Evolutionary conservation across 1,140 invertebrate species (phyloP).

Genomic region (Mylabris phalerata): DNA sequence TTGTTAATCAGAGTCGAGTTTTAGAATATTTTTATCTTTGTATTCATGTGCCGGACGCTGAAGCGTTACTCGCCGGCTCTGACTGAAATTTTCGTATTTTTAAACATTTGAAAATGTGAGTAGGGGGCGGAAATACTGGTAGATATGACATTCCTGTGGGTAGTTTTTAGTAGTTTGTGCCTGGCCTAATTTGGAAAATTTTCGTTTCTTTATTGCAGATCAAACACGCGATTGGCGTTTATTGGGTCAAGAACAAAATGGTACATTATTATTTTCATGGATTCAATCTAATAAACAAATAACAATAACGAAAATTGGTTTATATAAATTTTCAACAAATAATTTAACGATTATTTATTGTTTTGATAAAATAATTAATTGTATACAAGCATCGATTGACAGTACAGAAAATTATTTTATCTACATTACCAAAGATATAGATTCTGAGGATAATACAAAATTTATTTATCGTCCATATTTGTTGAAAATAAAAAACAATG

Average conservation of each 20-base stretch:
- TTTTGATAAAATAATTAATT: constrained; percentile 55
- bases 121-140: too few relatives aligned
- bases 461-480: constrained; percentile 51
- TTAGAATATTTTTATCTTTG: too few relatives aligned
- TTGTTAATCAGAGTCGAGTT: too few relatives aligned
- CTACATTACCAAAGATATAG: constrained; percentile 53
- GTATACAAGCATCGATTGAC: constrained; percentile 74
- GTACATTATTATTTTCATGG: constrained; percentile 63
- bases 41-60: too few relatives aligned
- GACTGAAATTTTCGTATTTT: too few relatives aligned
- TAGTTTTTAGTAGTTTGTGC: too few relatives aligned
- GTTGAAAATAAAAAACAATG: constrained; percentile 49
- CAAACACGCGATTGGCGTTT: constrained; percentile 66
- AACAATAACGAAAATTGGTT: constrained; percentile 44
- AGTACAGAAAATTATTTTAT: constrained; percentile 24
- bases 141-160: too few relatives aligned
- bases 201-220: constrained; percentile 33
- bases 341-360: constrained; percentile 53
- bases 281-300: constrained; percentile 43
- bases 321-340: constrained; percentile 50
- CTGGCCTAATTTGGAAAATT: not conserved
- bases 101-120: too few relatives aligned
- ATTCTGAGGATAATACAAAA: constrained; percentile 20
- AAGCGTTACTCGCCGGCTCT: too few relatives aligned
- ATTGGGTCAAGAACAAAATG: constrained; percentile 68